Evolutionary conservation across 2,888 invertebrate species (phyloP).

Genomic region (Hoplodrina ambigua): DNA sequence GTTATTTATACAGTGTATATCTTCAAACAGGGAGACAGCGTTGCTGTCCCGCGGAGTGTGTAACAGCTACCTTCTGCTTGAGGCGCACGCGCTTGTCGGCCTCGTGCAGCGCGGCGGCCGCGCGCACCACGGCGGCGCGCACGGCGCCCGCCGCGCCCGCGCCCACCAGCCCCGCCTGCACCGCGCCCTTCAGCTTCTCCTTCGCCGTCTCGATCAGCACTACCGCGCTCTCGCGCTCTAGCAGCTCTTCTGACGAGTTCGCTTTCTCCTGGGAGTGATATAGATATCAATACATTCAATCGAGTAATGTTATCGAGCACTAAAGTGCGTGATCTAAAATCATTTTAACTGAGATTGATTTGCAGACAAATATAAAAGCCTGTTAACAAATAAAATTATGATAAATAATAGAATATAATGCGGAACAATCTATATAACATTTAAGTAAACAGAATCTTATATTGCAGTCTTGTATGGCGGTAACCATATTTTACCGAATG

Average conservation of each 20-base stretch:
- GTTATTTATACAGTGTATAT: too few species aligned
- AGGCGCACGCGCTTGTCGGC: conserved; percentile 82
- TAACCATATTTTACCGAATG: too few species aligned
- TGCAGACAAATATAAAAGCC: too few species aligned
- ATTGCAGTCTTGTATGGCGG: too few species aligned
- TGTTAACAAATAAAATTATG: too few species aligned
- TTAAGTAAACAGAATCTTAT: too few species aligned
- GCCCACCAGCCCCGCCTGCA: conserved; percentile 92
- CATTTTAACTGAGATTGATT: too few species aligned
- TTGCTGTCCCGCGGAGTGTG: too few species aligned
- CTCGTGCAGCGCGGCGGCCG: conserved; percentile 93
- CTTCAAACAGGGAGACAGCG: too few species aligned
- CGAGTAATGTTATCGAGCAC: neutral
- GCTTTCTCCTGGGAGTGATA: conserved; percentile 83
- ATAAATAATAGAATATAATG: too few species aligned
- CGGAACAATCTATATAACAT: too few species aligned
- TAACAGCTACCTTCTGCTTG: conserved; percentile 2
- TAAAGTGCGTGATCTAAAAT: too few species aligned
- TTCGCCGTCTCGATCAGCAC: conserved; percentile 96
- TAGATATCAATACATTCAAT: neutral
- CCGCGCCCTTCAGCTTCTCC: conserved; percentile 95
- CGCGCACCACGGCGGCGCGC: conserved; percentile 94
- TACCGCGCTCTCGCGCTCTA: conserved; percentile 93
- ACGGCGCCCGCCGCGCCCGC: conserved; percentile 92
- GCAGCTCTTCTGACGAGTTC: conserved; percentile 94